A percentile compares a stretch with the other conserved stretches of the same genome.
phyloP scores from a whole-genome alignment of 1,140 invertebrate genomes.

The Planococcus citri region DNA sequence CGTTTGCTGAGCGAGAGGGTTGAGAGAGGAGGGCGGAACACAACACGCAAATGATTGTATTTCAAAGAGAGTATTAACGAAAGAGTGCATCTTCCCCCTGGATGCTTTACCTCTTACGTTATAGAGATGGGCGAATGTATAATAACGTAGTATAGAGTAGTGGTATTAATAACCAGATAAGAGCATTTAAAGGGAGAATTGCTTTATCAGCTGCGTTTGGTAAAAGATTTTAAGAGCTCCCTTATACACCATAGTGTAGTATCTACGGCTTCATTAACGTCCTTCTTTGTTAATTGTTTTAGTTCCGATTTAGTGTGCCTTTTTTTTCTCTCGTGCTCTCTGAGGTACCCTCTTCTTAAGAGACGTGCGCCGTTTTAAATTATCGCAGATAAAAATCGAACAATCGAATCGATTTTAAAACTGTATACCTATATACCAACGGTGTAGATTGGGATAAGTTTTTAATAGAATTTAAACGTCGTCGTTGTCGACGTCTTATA shows the following conservation, averaged over 20 bases:
- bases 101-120: background rate
- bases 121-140: background rate
- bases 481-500: background rate
- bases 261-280: slow-evolving; percentile 17
- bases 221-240: slow-evolving; percentile 18
- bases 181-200: slow-evolving; percentile 20
- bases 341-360: background rate
- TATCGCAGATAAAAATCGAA: background rate
- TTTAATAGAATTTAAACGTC: too few relatives aligned
- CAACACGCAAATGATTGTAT: slow-evolving; percentile 11
- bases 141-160: background rate
- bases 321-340: background rate
- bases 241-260: too few relatives aligned
- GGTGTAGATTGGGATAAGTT: too few relatives aligned
- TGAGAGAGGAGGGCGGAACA: background rate
- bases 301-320: background rate
- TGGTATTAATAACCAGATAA: slow-evolving; percentile 18
- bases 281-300: slow-evolving; percentile 18
- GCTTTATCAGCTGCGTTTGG: slow-evolving; percentile 15
- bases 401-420: background rate
- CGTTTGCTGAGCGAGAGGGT: too few relatives aligned
- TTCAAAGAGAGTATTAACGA: slow-evolving; percentile 19
- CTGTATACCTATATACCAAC: too few relatives aligned
- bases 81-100: slow-evolving; percentile 1
- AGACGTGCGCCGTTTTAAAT: background rate